Percentiles rank a stretch among this genome's conserved stretches.
Evolutionary conservation across 2,113 vertebrate species (phyloP).

Genomic region (Antennarius striatus): DNA sequence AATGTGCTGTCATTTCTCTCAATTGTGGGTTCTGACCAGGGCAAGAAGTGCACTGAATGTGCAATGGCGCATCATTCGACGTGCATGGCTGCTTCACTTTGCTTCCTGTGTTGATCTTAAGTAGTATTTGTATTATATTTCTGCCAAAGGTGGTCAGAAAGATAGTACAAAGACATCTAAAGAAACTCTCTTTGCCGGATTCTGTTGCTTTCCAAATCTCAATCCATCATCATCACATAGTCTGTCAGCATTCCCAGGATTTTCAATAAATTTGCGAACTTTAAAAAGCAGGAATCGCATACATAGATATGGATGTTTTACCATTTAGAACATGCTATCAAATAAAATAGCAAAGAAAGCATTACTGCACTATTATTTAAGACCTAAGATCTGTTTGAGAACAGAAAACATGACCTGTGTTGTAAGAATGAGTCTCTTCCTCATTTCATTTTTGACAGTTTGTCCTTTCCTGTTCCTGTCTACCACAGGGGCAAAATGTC

Average conservation of each 20-base stretch:
- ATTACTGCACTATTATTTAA: conserved; percentile 49
- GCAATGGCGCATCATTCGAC: too few species aligned
- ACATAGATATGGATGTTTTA: conserved; percentile 46
- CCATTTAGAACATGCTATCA: conserved; percentile 50
- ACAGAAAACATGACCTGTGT: conserved; percentile 25
- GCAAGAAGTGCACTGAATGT: too few species aligned
- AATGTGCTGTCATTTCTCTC: too few species aligned
- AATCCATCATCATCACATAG: conserved; percentile 26
- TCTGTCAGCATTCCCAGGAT: conserved; percentile 40
- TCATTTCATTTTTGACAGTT: conserved; percentile 47
- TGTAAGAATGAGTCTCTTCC: conserved; percentile 25
- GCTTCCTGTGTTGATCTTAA: too few species aligned
- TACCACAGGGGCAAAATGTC: conserved; percentile 39
- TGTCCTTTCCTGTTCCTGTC: conserved; percentile 47
- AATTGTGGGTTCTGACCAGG: too few species aligned
- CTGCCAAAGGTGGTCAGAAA: too few species aligned
- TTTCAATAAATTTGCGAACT: conserved; percentile 29
- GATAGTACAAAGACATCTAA: too few species aligned
- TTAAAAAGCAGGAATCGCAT: conserved; percentile 38
- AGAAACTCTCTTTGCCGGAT: too few species aligned
- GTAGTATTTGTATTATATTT: too few species aligned
- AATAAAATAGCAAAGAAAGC: conserved; percentile 44
- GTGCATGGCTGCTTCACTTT: too few species aligned
- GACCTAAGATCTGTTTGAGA: conserved; percentile 42
- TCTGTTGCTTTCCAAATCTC: conserved; percentile 26